Evolutionary conservation across 2,888 invertebrate genomes (phyloP).

Genomic region (Acronicta alni): DNA sequence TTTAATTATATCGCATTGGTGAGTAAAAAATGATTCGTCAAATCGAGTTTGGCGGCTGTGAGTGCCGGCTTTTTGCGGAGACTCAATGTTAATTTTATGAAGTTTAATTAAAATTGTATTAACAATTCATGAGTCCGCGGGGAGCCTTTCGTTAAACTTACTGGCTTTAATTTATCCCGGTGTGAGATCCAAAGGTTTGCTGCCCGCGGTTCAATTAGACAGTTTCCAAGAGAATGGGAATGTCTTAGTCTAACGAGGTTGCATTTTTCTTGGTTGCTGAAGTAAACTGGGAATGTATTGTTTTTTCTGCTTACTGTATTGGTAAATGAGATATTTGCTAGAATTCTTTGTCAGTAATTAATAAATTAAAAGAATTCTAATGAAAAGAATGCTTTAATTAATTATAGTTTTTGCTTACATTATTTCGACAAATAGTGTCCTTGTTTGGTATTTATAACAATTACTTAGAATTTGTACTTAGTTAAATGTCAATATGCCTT

Average conservation of each 20-base stretch:
- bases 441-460: not conserved
- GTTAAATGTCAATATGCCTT: too few species aligned
- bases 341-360: slow-evolving; percentile 9
- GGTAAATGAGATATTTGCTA: slow-evolving; percentile 5
- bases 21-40: slow-evolving; percentile 55
- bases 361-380: too few species aligned
- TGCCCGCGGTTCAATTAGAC: slow-evolving; percentile 50
- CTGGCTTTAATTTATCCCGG: slow-evolving; percentile 53
- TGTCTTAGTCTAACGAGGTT: slow-evolving; percentile 28
- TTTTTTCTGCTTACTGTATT: slow-evolving; percentile 21
- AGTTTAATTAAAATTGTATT: slow-evolving; percentile 76
- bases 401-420: not conserved
- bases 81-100: slow-evolving; percentile 68
- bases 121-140: slow-evolving; percentile 76
- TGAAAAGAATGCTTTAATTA: too few species aligned
- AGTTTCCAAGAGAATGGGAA: slow-evolving; percentile 27
- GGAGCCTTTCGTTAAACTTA: slow-evolving; percentile 63
- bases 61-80: slow-evolving; percentile 48
- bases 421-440: not conserved
- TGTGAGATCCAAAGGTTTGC: slow-evolving; percentile 39
- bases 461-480: not conserved
- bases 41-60: slow-evolving; percentile 49
- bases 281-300: slow-evolving; percentile 8
- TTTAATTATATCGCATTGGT: slow-evolving; percentile 50
- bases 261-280: slow-evolving; percentile 35